Evolutionary conservation across 1,140 invertebrate genomes (phyloP), one percentile per base, ranked within the genome.

Genomic region (Megalonaias nervosa): DNA sequence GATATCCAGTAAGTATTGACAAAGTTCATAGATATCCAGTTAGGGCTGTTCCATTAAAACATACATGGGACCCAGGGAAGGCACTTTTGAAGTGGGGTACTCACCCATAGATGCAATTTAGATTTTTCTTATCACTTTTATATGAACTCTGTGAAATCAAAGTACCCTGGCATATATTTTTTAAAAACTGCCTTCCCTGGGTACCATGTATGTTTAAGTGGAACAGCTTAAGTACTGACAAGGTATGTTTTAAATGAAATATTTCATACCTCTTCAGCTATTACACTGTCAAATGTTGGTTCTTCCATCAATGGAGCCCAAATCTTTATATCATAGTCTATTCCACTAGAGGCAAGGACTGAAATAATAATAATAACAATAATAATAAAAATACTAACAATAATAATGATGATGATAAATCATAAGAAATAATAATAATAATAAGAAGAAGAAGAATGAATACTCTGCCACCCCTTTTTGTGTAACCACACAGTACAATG

Each of bases 241-340:
- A 21, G 67, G 26, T 4, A 4, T n/a, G 16, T 71, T 19, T 58
- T 2, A 31, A 59, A 21, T 16, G n/a, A 65, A 67, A 48, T 56
- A 26, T 21, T 58, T 86, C 92, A 90, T 92, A 96, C 95, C 92
- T 94, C 94, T 80, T 93, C 92, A 0, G 95, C 94, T 82, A 92
- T 92, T 68, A 91, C 91, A n/a, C 90, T 89, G 89, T 96, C 93
- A 90, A 96, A 97, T 21, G 80, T 90, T 21, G 89, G 85, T 67
- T 93, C 72, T 62, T 85, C 81, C n/a, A 82, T 78, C 13, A 85
- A 71, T 1, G 96, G 96, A 5, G 94, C 93, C 95, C 96, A 97
- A 1, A 97, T 88, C 90, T 97, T 97, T 14, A 97, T 93, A 87
- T 97, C 95, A 89, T 97, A 96, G 88, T 97, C 96, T 75, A 97